Evolutionary conservation across 2,797 vertebrate genomes (phyloP).

Genomic region (Numenius phaeopus): DNA sequence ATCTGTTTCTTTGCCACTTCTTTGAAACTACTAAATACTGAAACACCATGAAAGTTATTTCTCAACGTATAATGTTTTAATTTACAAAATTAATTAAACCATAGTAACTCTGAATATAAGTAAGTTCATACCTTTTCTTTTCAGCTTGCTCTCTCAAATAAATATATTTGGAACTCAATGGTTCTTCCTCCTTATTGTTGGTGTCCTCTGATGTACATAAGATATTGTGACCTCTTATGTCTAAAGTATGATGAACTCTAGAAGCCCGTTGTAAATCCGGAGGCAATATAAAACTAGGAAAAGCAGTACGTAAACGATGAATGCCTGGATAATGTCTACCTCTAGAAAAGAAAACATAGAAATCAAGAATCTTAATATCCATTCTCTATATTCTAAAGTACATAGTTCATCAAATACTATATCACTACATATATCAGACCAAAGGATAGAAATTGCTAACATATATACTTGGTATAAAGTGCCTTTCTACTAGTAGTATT

Average conservation of each 20-base stretch:
- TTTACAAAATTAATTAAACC: background rate
- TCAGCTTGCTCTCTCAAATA: conserved; percentile 15
- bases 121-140: conserved; percentile 40
- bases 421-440: background rate
- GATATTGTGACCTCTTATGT: conserved; percentile 51
- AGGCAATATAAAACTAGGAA: conserved; percentile 69
- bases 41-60: background rate
- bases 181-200: conserved; percentile 23
- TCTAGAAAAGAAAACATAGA: conserved; percentile 54
- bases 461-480: background rate
- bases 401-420: background rate
- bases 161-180: background rate
- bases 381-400: background rate
- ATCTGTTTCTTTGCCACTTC: background rate
- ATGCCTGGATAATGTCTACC: conserved; percentile 19
- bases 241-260: conserved; percentile 70
- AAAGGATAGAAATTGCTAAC: background rate
- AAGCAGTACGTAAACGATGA: conserved; percentile 71
- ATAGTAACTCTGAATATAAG: background rate
- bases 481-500: no score
- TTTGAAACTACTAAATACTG: background rate
- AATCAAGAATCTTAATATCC: background rate
- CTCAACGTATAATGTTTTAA: background rate
- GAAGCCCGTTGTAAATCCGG: conserved; percentile 75
- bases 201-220: background rate